Percentiles rank a stretch among this genome's conserved stretches.
These are phyloP conservation scores for Plutella xylostella DNA, from an alignment of 2,888 invertebrate genomes.

Conservation along the genomic window DNA sequence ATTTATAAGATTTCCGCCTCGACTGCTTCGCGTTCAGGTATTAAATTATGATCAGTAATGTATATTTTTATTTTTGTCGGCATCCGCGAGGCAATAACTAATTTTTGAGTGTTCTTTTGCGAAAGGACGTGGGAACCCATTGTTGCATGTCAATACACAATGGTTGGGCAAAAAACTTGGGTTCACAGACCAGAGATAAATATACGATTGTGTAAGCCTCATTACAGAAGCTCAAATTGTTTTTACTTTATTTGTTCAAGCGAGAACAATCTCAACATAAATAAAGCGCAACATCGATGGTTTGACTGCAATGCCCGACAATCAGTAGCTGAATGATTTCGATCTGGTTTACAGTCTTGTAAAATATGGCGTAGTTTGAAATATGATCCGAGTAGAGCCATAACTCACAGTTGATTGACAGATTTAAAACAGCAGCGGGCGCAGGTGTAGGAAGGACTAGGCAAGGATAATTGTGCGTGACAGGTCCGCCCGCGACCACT, in stretches of 20 bases:
- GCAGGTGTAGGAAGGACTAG: no score
- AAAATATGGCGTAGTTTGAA: no score
- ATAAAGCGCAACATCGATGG: no score
- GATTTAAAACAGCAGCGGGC: no score
- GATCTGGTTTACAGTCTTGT: no score
- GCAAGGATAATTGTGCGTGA: no score
- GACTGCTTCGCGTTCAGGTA: neutral
- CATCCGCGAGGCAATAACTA: conserved; percentile 24
- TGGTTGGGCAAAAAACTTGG: conserved; percentile 35
- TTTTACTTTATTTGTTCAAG: conserved; percentile 1
- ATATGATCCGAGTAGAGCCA: no score
- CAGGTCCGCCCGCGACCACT: neutral
- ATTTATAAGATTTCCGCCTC: conserved; percentile 13
- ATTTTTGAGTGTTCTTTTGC: conserved; percentile 12
- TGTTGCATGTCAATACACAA: conserved; percentile 35
- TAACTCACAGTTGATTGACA: no score
- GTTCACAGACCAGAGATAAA: conserved; percentile 25
- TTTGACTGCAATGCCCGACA: no score
- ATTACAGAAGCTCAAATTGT: conserved; percentile 20
- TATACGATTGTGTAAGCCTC: conserved; percentile 29
- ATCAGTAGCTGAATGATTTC: no score
- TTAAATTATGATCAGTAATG: no score
- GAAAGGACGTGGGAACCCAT: conserved; percentile 33
- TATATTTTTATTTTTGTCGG: neutral
- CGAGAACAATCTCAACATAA: conserved; percentile 2